Percentiles rank a stretch among this genome's conserved stretches.
Evolutionary conservation across 2,113 vertebrate genomes (phyloP).

Genomic region (Oxyruncus cristatus): DNA sequence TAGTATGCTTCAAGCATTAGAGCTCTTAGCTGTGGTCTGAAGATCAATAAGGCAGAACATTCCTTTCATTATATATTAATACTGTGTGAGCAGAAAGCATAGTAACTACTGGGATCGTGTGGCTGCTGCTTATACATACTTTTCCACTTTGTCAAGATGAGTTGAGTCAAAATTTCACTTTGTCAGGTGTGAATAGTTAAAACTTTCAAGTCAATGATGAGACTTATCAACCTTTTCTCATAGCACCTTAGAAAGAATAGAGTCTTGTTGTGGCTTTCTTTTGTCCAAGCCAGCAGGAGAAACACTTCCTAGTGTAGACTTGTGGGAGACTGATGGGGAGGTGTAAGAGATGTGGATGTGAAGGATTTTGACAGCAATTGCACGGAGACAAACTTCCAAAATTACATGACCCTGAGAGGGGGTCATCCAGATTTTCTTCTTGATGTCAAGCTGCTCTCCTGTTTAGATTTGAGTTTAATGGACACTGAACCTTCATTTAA

Average conservation of each 20-base stretch:
- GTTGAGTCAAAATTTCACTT: background rate
- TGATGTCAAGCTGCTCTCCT: background rate
- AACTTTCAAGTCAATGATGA: background rate
- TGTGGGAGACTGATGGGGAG: background rate
- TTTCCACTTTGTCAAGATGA: background rate
- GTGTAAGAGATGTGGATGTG: background rate
- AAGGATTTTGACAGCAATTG: background rate
- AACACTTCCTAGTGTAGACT: background rate
- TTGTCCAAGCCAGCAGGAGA: background rate
- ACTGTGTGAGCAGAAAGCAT: background rate
- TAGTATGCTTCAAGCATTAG: background rate
- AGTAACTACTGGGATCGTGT: background rate
- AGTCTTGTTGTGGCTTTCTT: background rate
- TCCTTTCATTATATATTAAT: slow-evolving; percentile 43
- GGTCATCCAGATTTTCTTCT: background rate
- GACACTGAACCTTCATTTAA: background rate
- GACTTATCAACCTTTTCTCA: background rate
- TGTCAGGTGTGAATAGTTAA: background rate
- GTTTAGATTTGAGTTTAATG: no score
- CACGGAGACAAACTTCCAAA: background rate
- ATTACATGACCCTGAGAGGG: background rate
- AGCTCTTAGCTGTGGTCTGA: background rate
- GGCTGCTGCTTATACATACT: background rate
- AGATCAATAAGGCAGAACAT: slow-evolving; percentile 60
- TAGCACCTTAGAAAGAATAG: background rate